Evolutionary conservation across 2,797 vertebrate species (phyloP).

Genomic region (Aselliscus stoliczkanus): DNA sequence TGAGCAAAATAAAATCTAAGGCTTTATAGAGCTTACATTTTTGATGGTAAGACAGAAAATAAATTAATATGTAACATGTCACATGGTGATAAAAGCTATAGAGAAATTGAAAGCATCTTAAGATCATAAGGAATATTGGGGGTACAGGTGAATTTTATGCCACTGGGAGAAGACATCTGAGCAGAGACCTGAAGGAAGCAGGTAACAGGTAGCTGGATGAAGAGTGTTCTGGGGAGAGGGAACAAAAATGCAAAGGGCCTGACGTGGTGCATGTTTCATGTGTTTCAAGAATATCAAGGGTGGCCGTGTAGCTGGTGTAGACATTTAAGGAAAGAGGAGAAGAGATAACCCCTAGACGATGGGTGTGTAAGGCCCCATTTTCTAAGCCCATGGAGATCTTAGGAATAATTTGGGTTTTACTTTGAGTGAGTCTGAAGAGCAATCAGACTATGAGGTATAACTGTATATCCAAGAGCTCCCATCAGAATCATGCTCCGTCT

Average conservation of each 20-base stretch:
- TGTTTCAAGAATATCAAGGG: not conserved
- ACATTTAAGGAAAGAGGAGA: not conserved
- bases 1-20: not conserved
- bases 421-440: not conserved
- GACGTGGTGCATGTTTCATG: not conserved
- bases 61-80: not conserved
- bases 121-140: not conserved
- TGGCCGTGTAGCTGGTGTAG: not conserved
- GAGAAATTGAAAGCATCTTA: not conserved
- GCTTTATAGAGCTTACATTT: not conserved
- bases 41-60: not conserved
- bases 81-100: not conserved
- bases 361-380: not conserved
- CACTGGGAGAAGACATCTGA: not conserved
- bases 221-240: not conserved
- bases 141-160: not conserved
- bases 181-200: not conserved
- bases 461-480: not conserved
- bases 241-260: not conserved
- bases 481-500: not conserved
- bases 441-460: not conserved
- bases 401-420: not conserved
- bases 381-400: not conserved
- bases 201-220: not conserved
- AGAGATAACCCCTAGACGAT: not conserved